Conservation (phyloP, 2,113 vertebrate species). For the Ageneiosus marmoratus region DNA sequence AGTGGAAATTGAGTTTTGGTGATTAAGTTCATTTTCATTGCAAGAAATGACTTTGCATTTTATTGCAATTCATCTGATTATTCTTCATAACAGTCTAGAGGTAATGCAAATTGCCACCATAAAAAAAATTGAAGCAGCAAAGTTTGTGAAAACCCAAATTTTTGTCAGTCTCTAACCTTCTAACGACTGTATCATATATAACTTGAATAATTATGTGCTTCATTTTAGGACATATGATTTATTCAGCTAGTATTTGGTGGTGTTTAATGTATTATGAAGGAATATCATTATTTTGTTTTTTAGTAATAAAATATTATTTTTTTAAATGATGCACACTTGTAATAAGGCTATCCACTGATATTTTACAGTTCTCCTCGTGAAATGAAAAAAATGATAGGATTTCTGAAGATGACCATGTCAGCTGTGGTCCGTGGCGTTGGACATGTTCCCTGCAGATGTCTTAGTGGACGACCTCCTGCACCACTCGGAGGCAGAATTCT, state of each 20-base stretch:
- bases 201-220: neutral
- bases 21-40: no score
- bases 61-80: no score
- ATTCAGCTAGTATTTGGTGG: neutral
- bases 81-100: no score
- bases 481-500: slow-evolving; percentile 87
- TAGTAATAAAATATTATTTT: neutral
- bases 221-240: neutral
- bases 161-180: no score
- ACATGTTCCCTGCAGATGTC: slow-evolving; percentile 65
- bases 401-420: slow-evolving; percentile 65
- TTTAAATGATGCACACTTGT: neutral
- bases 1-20: no score
- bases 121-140: no score
- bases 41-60: no score
- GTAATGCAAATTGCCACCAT: no score
- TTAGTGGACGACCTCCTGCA: slow-evolving; percentile 73
- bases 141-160: no score
- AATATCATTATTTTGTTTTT: neutral
- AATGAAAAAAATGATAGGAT: slow-evolving; percentile 66
- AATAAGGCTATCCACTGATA: neutral
- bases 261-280: neutral
- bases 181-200: no score
- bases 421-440: slow-evolving; percentile 63
- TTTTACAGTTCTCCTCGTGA: neutral